Percentiles rank a stretch among this genome's conserved stretches.
Evolutionary conservation across 1,140 invertebrate species (phyloP).

Genomic region (Dolichoris vasculosae): DNA sequence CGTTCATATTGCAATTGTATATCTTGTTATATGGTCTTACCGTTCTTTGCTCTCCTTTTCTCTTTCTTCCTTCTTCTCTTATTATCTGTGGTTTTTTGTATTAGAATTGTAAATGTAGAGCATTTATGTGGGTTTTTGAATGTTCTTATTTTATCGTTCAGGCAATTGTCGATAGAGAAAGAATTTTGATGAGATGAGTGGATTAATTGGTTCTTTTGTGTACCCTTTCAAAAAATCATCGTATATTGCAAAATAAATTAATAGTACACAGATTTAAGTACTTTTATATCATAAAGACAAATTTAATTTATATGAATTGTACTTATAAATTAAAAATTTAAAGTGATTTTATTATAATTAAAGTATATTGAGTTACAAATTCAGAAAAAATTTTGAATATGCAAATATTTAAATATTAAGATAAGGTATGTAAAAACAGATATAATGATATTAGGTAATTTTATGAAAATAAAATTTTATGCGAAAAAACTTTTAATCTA

Average conservation of each 20-base stretch:
- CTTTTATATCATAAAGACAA: not conserved
- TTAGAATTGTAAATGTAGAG: constrained; percentile 4
- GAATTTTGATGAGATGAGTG: not conserved
- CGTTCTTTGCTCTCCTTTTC: not conserved
- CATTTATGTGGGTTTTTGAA: constrained; percentile 25
- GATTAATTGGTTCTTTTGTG: constrained; percentile 38
- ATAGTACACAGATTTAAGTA: not conserved
- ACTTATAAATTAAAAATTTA: no score
- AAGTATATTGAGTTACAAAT: no score
- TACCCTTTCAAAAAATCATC: constrained; percentile 5
- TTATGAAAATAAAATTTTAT: no score
- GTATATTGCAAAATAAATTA: constrained; percentile 24
- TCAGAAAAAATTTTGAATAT: no score
- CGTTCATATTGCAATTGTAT: constrained; percentile 33
- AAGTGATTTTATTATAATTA: no score
- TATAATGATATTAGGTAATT: no score
- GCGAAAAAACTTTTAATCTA: no score
- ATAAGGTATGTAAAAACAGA: no score
- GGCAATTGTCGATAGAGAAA: not conserved
- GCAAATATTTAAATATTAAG: no score
- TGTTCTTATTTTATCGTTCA: not conserved
- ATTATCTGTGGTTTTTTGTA: not conserved
- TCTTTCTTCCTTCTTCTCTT: not conserved
- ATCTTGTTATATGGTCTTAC: not conserved
- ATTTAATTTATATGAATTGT: no score